phyloP scores from a whole-genome alignment of 1,140 invertebrate species.

The Druon quercuslanigerum region DNA sequence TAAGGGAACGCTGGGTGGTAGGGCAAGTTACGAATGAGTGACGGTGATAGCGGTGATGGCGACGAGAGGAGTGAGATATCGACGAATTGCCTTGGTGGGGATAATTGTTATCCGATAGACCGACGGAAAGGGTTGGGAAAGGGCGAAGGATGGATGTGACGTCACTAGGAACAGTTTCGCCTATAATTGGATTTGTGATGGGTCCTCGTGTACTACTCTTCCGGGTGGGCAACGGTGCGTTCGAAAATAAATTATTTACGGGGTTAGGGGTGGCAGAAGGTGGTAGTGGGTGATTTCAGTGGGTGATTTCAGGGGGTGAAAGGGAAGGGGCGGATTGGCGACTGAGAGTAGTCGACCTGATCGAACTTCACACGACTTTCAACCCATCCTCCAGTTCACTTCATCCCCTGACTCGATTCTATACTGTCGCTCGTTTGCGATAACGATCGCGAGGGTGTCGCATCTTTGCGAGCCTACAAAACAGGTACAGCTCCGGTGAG shows the following conservation, averaged over 20 bases:
- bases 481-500: constrained; percentile 3
- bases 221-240: constrained; percentile 11
- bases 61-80: constrained; percentile 50
- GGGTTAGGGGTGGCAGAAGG: neutral
- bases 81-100: constrained; percentile 41
- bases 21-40: constrained; percentile 15
- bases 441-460: constrained; percentile 25
- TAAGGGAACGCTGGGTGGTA: neutral
- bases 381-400: constrained; percentile 10
- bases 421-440: constrained; percentile 19
- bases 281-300: too few relatives aligned
- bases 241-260: constrained; percentile 50
- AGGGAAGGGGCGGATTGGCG: neutral
- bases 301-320: neutral
- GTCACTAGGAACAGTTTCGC: constrained; percentile 54
- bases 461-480: constrained; percentile 27
- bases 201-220: constrained; percentile 32
- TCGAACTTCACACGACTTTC: constrained; percentile 29
- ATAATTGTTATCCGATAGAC: constrained; percentile 57
- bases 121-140: constrained; percentile 48
- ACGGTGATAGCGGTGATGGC: constrained; percentile 35
- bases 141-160: constrained; percentile 53
- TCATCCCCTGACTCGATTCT: constrained; percentile 13
- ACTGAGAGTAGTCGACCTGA: constrained; percentile 12
- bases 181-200: constrained; percentile 60